phyloP scores from a whole-genome alignment of 2,797 vertebrate species.

The Valencia hispanica region DNA sequence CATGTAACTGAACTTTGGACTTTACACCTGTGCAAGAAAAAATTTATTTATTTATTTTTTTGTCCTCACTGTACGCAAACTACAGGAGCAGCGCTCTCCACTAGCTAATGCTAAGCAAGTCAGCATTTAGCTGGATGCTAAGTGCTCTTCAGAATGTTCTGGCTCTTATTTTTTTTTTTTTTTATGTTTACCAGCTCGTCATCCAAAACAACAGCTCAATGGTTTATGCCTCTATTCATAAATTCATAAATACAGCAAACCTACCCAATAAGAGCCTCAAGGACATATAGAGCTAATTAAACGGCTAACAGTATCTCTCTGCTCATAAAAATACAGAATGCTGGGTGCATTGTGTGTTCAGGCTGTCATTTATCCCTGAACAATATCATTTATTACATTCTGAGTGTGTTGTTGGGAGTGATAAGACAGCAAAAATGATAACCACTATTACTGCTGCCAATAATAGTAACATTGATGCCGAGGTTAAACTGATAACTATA shows the following conservation, averaged over 20 bases:
- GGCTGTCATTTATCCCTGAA: neutral
- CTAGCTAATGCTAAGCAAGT: neutral
- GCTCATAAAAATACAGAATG: neutral
- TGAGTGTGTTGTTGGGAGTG: too few relatives aligned
- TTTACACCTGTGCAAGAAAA: too few relatives aligned
- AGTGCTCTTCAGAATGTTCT: neutral
- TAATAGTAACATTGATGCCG: neutral
- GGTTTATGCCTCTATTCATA: neutral
- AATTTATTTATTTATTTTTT: too few relatives aligned
- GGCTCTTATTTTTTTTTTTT: neutral
- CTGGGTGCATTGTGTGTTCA: neutral
- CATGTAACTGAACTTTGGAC: too few relatives aligned
- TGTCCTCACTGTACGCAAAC: neutral
- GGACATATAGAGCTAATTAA: neutral
- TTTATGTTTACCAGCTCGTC: neutral
- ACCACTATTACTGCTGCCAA: too few relatives aligned
- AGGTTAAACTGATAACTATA: neutral
- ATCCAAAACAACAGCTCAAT: too few relatives aligned
- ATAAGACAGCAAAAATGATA: neutral
- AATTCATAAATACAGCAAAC: neutral
- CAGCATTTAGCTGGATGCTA: too few relatives aligned
- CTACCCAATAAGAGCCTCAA: neutral
- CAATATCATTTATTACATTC: too few relatives aligned
- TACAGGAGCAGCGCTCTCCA: neutral
- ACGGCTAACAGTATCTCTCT: neutral